Base-by-base conservation (phyloP, 64 coral and sea anemone genomes). In the Pocillopora damicornis region DNA sequence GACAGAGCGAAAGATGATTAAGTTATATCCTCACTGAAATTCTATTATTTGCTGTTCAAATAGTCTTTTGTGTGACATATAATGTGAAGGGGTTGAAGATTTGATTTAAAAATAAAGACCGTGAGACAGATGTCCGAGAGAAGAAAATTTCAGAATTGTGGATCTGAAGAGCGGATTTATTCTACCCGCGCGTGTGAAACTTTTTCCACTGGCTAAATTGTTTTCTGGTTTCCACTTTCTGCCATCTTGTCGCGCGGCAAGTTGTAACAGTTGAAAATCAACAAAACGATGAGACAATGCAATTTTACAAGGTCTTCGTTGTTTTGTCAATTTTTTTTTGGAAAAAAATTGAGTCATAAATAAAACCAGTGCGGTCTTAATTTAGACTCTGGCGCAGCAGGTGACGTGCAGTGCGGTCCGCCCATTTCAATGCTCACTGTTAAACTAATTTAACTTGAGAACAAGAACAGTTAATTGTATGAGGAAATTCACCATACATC, bases 11-110 rank as follows among this genome's bases (percentile, higher is more conserved):
- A 66, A 58, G 38, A 85, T 30, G 38, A 85, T 58, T 71, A 51
- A 58, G 36, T 58, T 58, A 73, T 85, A 51, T 85, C 64, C 36
- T 72, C 26, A 11, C 20, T 38, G 81, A 72, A 34, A 67, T 85
- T 85, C 64, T 37, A 58, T 85, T 85, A 85, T 85, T 85, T 85
- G 37, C 36, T 73, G 65, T 85, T 85, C 17, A 71, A 85, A 85
- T 85, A 85, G 65, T 73, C 81, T 85, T 85, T 85, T 85, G 81
- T 85, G 65, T 56, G 45, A 72, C 64, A 85, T 72, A 85, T 85
- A 59, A 51, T 85, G 58, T 73, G 22, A 72, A 34, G 35, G 81
- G 64, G 81, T 71, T 58, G 22, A 58, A 57, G 64, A 85, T 71
- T 73, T 71, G 81, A 73, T 72, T 85, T 22, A 23, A 85, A 85